phyloP scores from a whole-genome alignment of 2,113 vertebrate species.

The Limanda limanda region DNA sequence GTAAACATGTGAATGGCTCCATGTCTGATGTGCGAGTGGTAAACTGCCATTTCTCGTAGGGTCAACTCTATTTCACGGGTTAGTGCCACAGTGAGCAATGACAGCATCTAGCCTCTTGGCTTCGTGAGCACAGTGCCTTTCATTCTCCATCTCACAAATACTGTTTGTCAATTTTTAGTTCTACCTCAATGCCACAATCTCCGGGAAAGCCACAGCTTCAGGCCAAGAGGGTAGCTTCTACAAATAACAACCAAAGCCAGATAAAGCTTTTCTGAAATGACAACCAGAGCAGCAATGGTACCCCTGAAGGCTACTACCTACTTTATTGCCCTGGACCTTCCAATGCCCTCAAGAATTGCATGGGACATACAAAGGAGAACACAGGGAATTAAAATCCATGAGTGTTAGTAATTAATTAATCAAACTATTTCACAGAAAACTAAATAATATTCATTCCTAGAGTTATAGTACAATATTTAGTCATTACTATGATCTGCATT shows the following conservation, averaged over 20 bases:
- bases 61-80: conserved; percentile 80
- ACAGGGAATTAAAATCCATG: too few relatives aligned
- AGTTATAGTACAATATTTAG: too few relatives aligned
- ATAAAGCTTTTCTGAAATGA: conserved; percentile 29
- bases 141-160: conserved; percentile 44
- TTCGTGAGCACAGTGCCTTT: conserved; percentile 42
- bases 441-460: too few relatives aligned
- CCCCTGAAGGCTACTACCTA: neutral
- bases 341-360: too few relatives aligned
- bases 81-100: conserved; percentile 59
- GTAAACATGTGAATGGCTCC: conserved; percentile 55
- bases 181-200: conserved; percentile 31
- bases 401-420: too few relatives aligned
- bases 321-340: neutral
- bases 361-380: too few relatives aligned
- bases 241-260: conserved; percentile 30
- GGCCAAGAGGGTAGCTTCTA: conserved; percentile 14
- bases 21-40: conserved; percentile 46
- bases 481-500: too few relatives aligned
- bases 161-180: conserved; percentile 60
- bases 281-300: neutral
- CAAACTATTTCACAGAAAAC: too few relatives aligned
- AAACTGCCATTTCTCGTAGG: conserved; percentile 59
- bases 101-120: conserved; percentile 41
- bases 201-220: conserved; percentile 12